Conservation (phyloP, 2,797 vertebrate genomes). For the Sitta carolinensis region DNA sequence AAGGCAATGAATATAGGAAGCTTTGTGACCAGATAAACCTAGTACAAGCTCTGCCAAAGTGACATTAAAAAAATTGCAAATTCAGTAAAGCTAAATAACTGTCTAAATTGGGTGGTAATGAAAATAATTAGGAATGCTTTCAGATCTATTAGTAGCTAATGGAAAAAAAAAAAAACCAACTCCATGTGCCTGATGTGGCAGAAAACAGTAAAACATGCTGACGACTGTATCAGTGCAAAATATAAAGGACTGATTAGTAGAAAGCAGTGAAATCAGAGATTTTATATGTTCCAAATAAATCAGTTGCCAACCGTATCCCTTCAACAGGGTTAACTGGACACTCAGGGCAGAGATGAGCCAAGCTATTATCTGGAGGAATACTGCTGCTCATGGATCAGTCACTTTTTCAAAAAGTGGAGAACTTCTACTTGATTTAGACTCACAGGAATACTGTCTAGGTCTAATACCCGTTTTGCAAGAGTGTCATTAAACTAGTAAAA, state of each 20-base stretch:
- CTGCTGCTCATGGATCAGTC: neutral
- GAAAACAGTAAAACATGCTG: conserved; percentile 4
- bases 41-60: neutral
- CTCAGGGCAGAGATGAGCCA: neutral
- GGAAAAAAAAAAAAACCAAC: conserved; percentile 37
- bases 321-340: neutral
- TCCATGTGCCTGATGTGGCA: neutral
- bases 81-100: conserved; percentile 12
- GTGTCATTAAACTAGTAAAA: neutral
- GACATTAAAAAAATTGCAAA: neutral
- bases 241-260: neutral
- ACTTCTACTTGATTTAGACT: neutral
- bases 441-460: neutral
- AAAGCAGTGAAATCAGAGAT: neutral
- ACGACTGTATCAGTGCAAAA: neutral
- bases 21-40: neutral
- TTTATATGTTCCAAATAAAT: neutral
- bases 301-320: neutral
- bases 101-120: conserved; percentile 18
- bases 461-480: neutral
- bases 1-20: neutral
- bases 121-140: conserved; percentile 61
- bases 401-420: neutral
- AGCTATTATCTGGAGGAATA: neutral
- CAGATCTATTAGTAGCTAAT: conserved; percentile 43